A percentile compares a stretch with the other conserved stretches of the same genome.
Evolutionary conservation across 2,113 vertebrate genomes (phyloP).

Genomic region (Paraplagusia blochii): DNA sequence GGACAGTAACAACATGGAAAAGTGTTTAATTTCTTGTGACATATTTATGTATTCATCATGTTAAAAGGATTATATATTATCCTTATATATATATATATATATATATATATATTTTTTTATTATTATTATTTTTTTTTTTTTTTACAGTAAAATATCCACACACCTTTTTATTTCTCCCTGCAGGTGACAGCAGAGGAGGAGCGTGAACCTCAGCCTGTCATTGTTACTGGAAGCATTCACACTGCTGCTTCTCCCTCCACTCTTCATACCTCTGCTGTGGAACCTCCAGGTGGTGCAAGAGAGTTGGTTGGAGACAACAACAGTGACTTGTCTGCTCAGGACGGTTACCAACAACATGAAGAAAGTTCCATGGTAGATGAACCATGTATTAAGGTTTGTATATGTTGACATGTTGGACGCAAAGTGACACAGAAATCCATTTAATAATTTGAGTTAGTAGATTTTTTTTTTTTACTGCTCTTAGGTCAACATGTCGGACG

Average conservation of each 20-base stretch:
- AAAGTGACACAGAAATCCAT: no score
- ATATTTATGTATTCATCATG: no score
- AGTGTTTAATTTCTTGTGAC: not conserved
- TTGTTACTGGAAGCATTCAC: constrained; percentile 60
- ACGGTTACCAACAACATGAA: constrained; percentile 28
- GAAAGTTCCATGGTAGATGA: constrained; percentile 41
- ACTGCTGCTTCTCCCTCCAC: constrained; percentile 51
- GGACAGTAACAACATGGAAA: not conserved
- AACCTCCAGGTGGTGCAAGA: constrained; percentile 44
- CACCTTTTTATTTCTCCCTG: not conserved
- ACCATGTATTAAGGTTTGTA: constrained; percentile 58
- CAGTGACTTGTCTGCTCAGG: constrained; percentile 31
- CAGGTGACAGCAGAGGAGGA: constrained; percentile 67
- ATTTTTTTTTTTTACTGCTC: constrained; percentile 26
- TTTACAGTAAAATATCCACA: no score
- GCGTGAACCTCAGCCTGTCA: constrained; percentile 42
- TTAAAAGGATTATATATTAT: no score
- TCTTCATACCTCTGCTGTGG: constrained; percentile 44
- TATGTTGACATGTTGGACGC: not conserved
- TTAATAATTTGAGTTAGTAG: no score
- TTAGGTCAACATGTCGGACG: constrained; percentile 67
- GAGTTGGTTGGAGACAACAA: constrained; percentile 37
- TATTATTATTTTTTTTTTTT: no score
- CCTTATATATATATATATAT: no score
- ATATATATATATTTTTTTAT: no score